A percentile compares a stretch with the other conserved stretches of the same genome.
Evolutionary conservation across 2,797 vertebrate species (phyloP).

Genomic region (Pseudomugil tenellus): DNA sequence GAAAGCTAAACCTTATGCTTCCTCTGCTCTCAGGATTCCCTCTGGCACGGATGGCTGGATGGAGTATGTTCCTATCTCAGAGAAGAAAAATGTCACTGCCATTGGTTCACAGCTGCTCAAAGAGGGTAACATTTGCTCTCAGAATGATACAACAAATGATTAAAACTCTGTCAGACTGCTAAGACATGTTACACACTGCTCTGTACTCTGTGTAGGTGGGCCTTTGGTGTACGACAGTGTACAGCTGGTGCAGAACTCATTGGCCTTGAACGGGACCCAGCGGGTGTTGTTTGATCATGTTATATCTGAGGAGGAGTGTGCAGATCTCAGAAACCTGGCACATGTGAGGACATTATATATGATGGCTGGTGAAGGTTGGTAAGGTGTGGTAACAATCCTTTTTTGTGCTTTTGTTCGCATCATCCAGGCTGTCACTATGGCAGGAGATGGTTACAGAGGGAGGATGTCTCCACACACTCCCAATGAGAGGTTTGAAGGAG

Average conservation of each 20-base stretch:
- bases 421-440: slow-evolving; percentile 86
- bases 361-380: not conserved
- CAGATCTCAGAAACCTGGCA: slow-evolving; percentile 89
- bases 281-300: slow-evolving; percentile 92
- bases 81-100: slow-evolving; percentile 79
- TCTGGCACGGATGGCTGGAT: slow-evolving; percentile 86
- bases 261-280: slow-evolving; percentile 91
- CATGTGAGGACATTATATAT: slow-evolving; percentile 80
- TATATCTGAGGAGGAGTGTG: slow-evolving; percentile 90
- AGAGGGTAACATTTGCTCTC: slow-evolving; percentile 85
- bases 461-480: slow-evolving; percentile 96
- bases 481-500: slow-evolving; percentile 96
- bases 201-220: slow-evolving; percentile 83
- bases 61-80: slow-evolving; percentile 84
- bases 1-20: not conserved
- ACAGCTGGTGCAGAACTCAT: slow-evolving; percentile 89
- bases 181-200: not conserved
- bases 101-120: slow-evolving; percentile 77
- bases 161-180: not conserved
- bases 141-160: not conserved
- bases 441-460: slow-evolving; percentile 94
- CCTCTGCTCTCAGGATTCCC: slow-evolving; percentile 82
- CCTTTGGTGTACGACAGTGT: slow-evolving; percentile 87
- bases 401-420: not conserved
- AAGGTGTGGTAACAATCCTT: not conserved